phyloP scores from a whole-genome alignment of 2,888 invertebrate genomes.

The Timema podura region DNA sequence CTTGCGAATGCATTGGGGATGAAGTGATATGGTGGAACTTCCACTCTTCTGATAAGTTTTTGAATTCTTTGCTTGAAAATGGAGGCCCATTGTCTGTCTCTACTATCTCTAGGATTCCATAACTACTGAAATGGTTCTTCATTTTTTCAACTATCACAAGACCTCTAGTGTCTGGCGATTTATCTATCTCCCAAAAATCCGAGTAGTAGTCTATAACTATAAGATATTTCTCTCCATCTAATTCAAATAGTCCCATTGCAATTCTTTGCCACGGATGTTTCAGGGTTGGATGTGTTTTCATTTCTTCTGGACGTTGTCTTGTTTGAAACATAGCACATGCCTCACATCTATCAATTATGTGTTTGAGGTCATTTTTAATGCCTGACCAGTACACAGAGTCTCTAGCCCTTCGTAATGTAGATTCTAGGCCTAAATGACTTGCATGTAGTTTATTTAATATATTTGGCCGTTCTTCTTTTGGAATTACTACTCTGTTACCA shows the following conservation, averaged over 20 bases:
- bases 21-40: not conserved
- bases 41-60: not conserved
- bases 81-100: not conserved
- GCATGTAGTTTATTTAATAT: not conserved
- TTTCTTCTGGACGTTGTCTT: not conserved
- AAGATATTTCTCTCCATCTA: not conserved
- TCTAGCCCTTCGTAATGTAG: not conserved
- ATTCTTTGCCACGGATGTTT: not conserved
- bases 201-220: not conserved
- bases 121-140: not conserved
- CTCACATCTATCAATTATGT: not conserved
- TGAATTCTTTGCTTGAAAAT: not conserved
- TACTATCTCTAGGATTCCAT: not conserved
- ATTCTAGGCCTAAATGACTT: not conserved
- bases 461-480: not conserved
- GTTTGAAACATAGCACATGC: not conserved
- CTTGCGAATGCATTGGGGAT: not conserved
- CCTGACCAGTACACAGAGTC: not conserved
- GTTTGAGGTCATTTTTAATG: not conserved
- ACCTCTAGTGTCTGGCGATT: not conserved
- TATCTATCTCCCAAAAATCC: not conserved
- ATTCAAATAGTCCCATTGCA: not conserved
- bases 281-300: not conserved
- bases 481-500: not conserved
- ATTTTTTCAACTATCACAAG: not conserved